Percentiles rank a stretch among this genome's conserved stretches.
Conservation (phyloP, 2,113 vertebrate species). For the Hymenochirus boettgeri region DNA sequence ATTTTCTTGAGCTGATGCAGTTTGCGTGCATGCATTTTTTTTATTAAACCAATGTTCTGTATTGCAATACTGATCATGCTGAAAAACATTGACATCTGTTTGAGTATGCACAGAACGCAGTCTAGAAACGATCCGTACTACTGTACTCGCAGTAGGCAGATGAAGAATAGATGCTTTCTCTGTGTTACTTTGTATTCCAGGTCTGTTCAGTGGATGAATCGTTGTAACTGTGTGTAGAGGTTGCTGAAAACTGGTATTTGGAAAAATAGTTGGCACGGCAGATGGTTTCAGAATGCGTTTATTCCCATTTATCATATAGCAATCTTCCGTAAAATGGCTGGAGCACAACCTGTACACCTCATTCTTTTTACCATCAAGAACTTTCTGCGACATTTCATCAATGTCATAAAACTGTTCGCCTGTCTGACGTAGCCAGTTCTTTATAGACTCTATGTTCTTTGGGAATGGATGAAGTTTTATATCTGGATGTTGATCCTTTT, state of each 20-base stretch:
- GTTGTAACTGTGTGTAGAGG: too few species aligned
- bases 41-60: too few species aligned
- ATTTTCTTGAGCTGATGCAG: too few species aligned
- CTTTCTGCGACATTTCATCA: constrained; percentile 2
- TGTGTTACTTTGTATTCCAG: too few species aligned
- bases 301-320: not conserved
- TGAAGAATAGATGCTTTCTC: too few species aligned
- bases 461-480: constrained; percentile 13
- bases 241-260: not conserved
- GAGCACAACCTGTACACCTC: not conserved
- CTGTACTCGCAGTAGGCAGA: too few species aligned
- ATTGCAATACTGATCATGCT: too few species aligned
- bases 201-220: too few species aligned
- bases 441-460: constrained; percentile 2
- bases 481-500: not conserved
- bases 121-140: too few species aligned
- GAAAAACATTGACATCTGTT: too few species aligned
- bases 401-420: constrained; percentile 13
- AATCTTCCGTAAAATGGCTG: constrained; percentile 2
- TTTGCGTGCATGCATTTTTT: too few species aligned
- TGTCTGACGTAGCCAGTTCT: constrained; percentile 14
- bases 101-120: too few species aligned
- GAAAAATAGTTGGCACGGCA: not conserved
- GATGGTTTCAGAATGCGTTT: not conserved
- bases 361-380: not conserved